Base-by-base conservation (phyloP, 2,113 vertebrate genomes). In the Mesocricetus auratus region DNA sequence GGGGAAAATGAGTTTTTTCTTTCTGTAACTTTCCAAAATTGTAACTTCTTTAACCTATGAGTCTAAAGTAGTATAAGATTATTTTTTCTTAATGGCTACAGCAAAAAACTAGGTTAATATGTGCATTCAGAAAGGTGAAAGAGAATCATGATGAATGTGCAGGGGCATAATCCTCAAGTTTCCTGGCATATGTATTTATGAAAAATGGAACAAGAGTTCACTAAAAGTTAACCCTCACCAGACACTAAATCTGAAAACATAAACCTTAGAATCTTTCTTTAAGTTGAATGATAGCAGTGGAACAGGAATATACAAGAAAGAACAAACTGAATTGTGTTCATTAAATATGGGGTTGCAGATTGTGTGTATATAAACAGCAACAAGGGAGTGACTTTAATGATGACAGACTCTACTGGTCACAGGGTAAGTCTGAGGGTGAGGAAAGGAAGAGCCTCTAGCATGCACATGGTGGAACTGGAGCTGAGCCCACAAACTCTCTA, bases 1-100 rank as follows among this genome's bases (percentile, higher is more conserved):
- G n/a, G 86, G 83, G 45, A 95, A 94, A 96, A 87, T 42, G 8
- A 75, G 0, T 97, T 74, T 73, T 58, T 97, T 95, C 31, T 87
- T 96, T 64, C 15, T 94, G 56, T 6, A 26, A 11, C 66, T 96
- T 92, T 58, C 96, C n/a, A 22, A 89, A 96, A 96, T 68, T 0
- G 7, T 42, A 93, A 71, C 26, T 53, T 94, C 96, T 97, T 74
- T 66, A 96, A 78, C 60, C 88, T 95, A 13, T 24, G 81, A 93
- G 22, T 60, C 12, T 94, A 93, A 31, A 39, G 24, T 31, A 64
- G 3, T 11, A 78, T 89, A 82, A 0, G 69, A 64, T 95, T 0
- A n/a, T 94, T 97, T 95, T 81, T 68, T 60, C 50, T 45, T 87
- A 91, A 81, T 85, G 91, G 58, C 31, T 93, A n/a, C 92, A 56